These are phyloP conservation scores for Ochropacha duplaris DNA, from an alignment of 2,888 invertebrate genomes.

Conservation along the genomic window DNA sequence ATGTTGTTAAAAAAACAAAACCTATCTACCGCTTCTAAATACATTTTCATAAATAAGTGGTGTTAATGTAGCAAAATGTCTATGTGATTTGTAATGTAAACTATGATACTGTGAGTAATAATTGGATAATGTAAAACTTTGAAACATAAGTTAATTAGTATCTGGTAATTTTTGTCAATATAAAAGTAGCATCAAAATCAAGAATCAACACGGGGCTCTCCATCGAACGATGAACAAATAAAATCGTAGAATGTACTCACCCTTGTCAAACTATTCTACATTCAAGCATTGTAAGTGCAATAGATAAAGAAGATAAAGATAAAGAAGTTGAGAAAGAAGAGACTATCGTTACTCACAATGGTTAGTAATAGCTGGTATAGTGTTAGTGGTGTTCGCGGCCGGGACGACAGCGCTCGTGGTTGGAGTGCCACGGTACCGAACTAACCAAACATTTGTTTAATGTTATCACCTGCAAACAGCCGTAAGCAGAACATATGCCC, in stretches of 20 bases:
- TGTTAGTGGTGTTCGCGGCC: slow-evolving; percentile 51
- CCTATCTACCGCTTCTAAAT: slow-evolving; percentile 1
- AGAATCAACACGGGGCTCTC: not conserved
- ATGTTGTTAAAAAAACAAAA: not conserved
- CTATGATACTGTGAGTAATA: not conserved
- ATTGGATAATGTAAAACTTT: no score
- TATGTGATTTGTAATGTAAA: not conserved
- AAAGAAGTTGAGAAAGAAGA: slow-evolving; percentile 18
- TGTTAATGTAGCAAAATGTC: not conserved
- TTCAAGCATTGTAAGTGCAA: slow-evolving; percentile 13
- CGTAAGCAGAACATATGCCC: slow-evolving; percentile 71
- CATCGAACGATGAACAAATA: not conserved
- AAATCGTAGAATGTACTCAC: not conserved
- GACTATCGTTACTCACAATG: slow-evolving; percentile 61
- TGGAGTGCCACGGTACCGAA: slow-evolving; percentile 73
- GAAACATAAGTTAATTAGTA: no score
- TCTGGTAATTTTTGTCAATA: not conserved
- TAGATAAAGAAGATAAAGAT: slow-evolving; percentile 23
- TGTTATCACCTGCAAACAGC: slow-evolving; percentile 81
- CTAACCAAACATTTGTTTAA: slow-evolving; percentile 82
- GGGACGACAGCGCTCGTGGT: slow-evolving; percentile 29
- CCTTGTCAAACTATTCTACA: not conserved
- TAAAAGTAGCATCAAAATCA: not conserved
- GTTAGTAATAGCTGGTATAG: slow-evolving; percentile 53
- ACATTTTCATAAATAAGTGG: not conserved